These are phyloP conservation scores for Mesocentrotus franciscanus DNA, from an alignment of 53 echinoderm and acorn worm species.

Conservation along the genomic window DNA sequence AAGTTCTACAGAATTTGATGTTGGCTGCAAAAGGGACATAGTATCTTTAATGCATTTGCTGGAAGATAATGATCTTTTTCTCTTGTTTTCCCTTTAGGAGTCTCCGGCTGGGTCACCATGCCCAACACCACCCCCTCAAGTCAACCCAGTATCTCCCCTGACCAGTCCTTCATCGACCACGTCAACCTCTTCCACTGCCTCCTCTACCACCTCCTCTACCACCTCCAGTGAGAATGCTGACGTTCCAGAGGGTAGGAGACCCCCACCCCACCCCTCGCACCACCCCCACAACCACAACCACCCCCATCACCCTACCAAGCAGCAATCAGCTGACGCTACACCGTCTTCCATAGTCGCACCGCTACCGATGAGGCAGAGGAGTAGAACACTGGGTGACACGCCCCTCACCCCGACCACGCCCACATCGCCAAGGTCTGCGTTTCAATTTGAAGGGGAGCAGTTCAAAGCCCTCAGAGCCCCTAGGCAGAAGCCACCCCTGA, in stretches of 20 bases:
- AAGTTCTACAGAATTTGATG: too few relatives aligned
- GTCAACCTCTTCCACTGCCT: slow-evolving; percentile 23
- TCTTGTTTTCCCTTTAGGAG: background rate
- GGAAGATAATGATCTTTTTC: background rate
- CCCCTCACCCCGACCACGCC: slow-evolving; percentile 74
- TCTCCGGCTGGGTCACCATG: slow-evolving; percentile 68
- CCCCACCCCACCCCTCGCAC: slow-evolving; percentile 18
- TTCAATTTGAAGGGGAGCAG: slow-evolving; percentile 67
- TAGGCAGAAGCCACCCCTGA: slow-evolving; percentile 67
- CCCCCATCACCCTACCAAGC: slow-evolving; percentile 55
- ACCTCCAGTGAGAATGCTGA: slow-evolving; percentile 52
- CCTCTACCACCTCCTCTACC: slow-evolving; percentile 55
- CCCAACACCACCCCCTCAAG: slow-evolving; percentile 59
- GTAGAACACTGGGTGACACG: slow-evolving; percentile 81
- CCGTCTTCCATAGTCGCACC: background rate
- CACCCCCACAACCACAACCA: slow-evolving; percentile 42
- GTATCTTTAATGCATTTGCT: background rate
- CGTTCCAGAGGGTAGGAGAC: slow-evolving; percentile 5
- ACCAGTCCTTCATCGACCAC: slow-evolving; percentile 62
- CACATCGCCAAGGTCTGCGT: slow-evolving; percentile 30
- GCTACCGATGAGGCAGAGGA: slow-evolving; percentile 74
- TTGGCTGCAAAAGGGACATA: too few relatives aligned
- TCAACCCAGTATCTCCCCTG: slow-evolving; percentile 5
- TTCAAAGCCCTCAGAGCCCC: slow-evolving; percentile 68
- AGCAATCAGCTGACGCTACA: slow-evolving; percentile 1